Conservation (phyloP, 2,113 vertebrate species). For the Oreotrochilus melanogaster region DNA sequence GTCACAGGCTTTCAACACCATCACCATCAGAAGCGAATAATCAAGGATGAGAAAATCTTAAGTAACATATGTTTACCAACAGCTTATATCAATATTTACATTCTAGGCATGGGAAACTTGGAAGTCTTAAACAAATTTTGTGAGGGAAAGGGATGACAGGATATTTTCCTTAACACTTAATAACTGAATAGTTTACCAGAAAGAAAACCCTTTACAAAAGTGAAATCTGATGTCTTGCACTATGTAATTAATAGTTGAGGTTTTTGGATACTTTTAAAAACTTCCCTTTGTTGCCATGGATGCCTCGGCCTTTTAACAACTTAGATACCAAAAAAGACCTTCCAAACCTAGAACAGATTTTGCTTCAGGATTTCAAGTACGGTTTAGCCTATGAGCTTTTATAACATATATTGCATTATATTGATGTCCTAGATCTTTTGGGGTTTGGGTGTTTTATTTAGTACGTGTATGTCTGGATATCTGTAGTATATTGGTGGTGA, state of each 20-base stretch:
- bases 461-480: not conserved
- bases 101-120: not conserved
- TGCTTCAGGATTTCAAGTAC: not conserved
- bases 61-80: not conserved
- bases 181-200: not conserved
- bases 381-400: not conserved
- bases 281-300: not conserved
- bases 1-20: not conserved
- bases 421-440: not conserved
- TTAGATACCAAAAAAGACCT: not conserved
- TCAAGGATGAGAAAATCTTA: not conserved
- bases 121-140: not conserved
- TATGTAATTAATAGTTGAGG: not conserved
- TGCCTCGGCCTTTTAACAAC: not conserved
- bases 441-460: not conserved
- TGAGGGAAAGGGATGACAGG: not conserved
- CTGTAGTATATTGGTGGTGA: constrained; percentile 21
- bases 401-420: not conserved
- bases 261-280: not conserved
- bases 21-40: not conserved
- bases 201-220: not conserved
- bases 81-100: not conserved
- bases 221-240: not conserved
- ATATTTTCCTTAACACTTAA: not conserved
- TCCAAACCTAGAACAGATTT: not conserved